Conservation (phyloP, 2,888 invertebrate genomes). For the Stenchaetothrips biformis region DNA sequence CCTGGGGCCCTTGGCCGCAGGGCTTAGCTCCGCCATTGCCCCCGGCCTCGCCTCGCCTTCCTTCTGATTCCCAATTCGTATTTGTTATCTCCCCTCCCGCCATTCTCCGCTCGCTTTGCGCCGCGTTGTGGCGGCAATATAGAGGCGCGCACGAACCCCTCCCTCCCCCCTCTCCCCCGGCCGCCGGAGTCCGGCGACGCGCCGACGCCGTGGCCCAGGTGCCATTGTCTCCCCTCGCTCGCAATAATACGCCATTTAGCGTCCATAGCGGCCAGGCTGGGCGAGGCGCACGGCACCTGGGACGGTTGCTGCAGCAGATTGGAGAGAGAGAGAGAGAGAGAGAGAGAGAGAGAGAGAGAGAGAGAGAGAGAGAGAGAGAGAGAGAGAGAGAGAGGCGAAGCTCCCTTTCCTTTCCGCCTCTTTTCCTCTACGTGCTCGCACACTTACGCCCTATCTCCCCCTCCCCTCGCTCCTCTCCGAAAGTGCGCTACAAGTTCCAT, state of each 20-base stretch:
- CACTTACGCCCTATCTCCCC: neutral
- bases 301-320: neutral
- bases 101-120: neutral
- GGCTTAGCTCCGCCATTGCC: neutral
- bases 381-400: neutral
- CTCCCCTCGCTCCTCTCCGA: neutral
- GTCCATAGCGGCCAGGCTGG: neutral
- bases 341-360: too few species aligned
- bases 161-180: too few species aligned
- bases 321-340: neutral
- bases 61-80: neutral
- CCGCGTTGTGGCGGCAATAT: neutral
- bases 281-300: neutral
- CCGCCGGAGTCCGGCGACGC: too few species aligned
- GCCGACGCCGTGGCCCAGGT: neutral
- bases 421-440: neutral
- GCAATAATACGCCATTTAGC: conserved; percentile 19
- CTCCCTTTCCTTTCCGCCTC: neutral
- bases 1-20: too few species aligned
- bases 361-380: neutral
- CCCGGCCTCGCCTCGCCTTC: neutral
- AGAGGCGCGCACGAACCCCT: neutral
- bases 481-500: conserved; percentile 13
- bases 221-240: conserved; percentile 10
- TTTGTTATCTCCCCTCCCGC: conserved; percentile 9